Conservation (phyloP, 2,888 invertebrate species). For the Dendrolimus houi region DNA sequence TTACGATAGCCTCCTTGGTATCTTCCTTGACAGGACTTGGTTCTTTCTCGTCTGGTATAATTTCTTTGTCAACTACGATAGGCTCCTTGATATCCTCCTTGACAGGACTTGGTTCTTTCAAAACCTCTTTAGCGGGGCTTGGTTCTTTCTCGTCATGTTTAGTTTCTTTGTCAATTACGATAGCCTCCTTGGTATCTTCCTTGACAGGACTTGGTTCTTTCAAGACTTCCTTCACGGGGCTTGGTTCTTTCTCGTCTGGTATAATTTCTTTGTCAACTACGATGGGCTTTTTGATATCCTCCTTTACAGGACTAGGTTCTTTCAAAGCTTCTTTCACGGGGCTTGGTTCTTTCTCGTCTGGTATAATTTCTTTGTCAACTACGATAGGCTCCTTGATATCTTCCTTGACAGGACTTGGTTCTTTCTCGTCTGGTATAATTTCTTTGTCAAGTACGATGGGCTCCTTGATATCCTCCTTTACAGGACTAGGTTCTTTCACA, state of each 20-base stretch:
- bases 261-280: not conserved
- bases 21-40: not conserved
- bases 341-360: not conserved
- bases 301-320: not conserved
- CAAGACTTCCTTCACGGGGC: not conserved
- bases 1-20: not conserved
- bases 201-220: not conserved
- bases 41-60: not conserved
- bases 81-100: not conserved
- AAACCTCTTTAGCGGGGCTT: not conserved
- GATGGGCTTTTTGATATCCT: not conserved
- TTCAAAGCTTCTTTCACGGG: not conserved
- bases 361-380: not conserved
- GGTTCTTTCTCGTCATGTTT: not conserved
- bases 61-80: not conserved
- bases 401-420: constrained; percentile 4
- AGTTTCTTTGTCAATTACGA: not conserved
- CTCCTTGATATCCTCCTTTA: constrained; percentile 1
- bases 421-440: constrained; percentile 1
- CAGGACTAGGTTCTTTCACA: not conserved
- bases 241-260: not conserved
- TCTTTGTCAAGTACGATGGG: not conserved
- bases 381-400: constrained; percentile 4
- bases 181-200: not conserved
- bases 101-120: not conserved